A percentile compares a stretch with the other conserved stretches of the same genome.
Evolutionary conservation across 64 coral and sea anemone genomes (phyloP).

Genomic region (Actinia tenebrosa): DNA sequence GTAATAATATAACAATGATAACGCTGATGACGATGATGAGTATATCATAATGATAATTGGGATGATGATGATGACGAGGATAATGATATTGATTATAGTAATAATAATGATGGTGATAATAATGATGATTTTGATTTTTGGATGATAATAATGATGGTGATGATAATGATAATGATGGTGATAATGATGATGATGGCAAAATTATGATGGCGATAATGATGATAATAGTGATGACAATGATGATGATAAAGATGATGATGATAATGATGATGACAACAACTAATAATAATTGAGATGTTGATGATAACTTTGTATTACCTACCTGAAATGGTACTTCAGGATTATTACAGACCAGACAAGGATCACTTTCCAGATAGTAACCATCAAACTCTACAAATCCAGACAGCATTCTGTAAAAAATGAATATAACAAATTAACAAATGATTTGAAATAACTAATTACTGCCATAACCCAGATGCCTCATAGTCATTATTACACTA

Average conservation of each 20-base stretch:
- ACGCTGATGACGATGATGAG: not conserved
- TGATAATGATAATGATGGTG: no score
- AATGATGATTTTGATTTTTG: no score
- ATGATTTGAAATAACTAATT: not conserved
- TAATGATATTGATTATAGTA: no score
- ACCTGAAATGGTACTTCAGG: conserved; percentile 95
- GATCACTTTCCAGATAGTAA: conserved; percentile 97
- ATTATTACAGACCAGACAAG: conserved; percentile 97
- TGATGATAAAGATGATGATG: not conserved
- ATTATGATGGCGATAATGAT: no score
- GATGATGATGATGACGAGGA: not conserved
- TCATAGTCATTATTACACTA: no score
- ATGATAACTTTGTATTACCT: not conserved
- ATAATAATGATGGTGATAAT: no score
- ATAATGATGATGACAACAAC: not conserved
- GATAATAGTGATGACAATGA: no score
- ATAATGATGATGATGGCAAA: no score
- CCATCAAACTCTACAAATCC: conserved; percentile 98
- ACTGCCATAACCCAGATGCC: not conserved
- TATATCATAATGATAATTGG: no score
- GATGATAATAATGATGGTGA: no score
- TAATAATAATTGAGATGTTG: not conserved
- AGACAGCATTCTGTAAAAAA: conserved; percentile 79
- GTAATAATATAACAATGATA: no score
- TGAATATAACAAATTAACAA: not conserved